Evolutionary conservation across 1,140 invertebrate species (phyloP).

Genomic region (Neodiprion lecontei): DNA sequence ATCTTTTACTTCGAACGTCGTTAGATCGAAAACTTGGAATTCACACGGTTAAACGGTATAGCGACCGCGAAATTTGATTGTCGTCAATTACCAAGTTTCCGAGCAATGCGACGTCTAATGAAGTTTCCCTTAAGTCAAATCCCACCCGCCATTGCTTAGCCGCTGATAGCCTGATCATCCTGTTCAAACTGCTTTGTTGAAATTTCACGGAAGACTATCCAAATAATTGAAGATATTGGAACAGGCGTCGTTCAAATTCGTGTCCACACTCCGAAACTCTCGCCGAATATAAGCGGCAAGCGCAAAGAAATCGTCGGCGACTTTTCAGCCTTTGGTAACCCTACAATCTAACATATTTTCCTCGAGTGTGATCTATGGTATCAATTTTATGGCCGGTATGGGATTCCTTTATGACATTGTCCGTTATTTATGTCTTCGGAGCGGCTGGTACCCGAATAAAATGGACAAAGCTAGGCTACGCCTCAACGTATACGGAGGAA

Average conservation of each 20-base stretch:
- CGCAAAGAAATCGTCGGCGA: not conserved
- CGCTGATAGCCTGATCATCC: not conserved
- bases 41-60: not conserved
- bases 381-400: constrained; percentile 4
- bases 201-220: not conserved
- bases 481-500: too few relatives aligned
- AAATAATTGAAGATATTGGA: not conserved
- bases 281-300: too few relatives aligned
- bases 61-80: constrained; percentile 3
- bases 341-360: constrained; percentile 5
- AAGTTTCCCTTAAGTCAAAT: constrained; percentile 4
- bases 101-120: constrained; percentile 2
- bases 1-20: not conserved
- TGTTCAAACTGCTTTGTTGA: not conserved
- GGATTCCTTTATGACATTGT: not conserved
- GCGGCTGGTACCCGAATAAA: not conserved
- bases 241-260: too few relatives aligned
- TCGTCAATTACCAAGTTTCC: constrained; percentile 4
- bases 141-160: not conserved
- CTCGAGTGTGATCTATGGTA: not conserved
- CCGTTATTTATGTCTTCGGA: not conserved
- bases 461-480: not conserved
- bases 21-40: not conserved
- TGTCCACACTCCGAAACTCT: too few relatives aligned
- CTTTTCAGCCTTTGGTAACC: not conserved